phyloP scores from a whole-genome alignment of 37 sponge, comb jelly and placozoan genomes.

The Lycopodina hypogea region DNA sequence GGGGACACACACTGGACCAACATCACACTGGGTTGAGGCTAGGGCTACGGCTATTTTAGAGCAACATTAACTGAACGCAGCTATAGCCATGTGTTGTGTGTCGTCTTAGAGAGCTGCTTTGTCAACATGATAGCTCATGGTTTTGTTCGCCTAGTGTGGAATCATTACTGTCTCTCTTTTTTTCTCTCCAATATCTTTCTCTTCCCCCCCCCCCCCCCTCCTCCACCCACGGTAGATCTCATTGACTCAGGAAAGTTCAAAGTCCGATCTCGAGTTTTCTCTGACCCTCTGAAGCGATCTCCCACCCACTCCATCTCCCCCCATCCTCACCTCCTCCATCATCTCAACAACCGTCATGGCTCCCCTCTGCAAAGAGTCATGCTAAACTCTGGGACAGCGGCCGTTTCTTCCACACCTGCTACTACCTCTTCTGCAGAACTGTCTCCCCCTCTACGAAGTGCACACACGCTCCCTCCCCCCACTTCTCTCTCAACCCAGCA shows the following conservation, averaged over 20 bases:
- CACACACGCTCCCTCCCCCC: slow-evolving; percentile 50
- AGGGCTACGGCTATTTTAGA: too few species aligned
- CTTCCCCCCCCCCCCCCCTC: too few species aligned
- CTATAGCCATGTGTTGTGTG: too few species aligned
- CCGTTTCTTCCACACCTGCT: background rate
- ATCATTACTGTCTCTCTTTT: too few species aligned
- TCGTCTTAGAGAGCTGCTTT: too few species aligned
- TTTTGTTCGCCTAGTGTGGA: too few species aligned
- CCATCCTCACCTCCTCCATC: background rate
- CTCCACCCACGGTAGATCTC: slow-evolving; percentile 6
- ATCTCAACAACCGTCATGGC: background rate
- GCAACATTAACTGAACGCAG: too few species aligned
- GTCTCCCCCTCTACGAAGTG: slow-evolving; percentile 12
- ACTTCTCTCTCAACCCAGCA: slow-evolving; percentile 3
- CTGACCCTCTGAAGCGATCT: slow-evolving; percentile 31
- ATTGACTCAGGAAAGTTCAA: slow-evolving; percentile 42
- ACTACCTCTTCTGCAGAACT: slow-evolving; percentile 1
- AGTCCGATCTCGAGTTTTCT: slow-evolving; percentile 4
- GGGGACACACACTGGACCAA: too few species aligned
- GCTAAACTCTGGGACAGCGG: background rate
- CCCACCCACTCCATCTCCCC: slow-evolving; percentile 30
- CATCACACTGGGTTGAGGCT: too few species aligned
- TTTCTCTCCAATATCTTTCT: too few species aligned
- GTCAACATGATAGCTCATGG: too few species aligned
- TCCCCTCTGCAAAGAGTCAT: slow-evolving; percentile 17